Evolutionary conservation across 2,797 vertebrate species (phyloP).

Genomic region (Pseudopleuronectes americanus): DNA sequence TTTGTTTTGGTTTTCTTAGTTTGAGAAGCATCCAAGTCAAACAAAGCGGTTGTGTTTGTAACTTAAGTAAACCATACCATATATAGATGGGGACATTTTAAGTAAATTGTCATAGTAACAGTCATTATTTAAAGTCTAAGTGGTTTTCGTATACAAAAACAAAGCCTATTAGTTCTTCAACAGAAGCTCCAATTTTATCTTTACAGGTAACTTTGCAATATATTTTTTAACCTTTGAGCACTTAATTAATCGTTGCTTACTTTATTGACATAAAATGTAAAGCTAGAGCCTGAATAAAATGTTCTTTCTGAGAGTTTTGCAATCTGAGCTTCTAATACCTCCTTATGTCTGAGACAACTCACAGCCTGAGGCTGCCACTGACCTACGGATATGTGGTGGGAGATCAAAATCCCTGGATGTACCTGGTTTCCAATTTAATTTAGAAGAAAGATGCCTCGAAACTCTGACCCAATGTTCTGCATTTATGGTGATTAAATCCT

Average conservation of each 20-base stretch:
- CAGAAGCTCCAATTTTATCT: neutral
- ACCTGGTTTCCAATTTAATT: constrained; percentile 62
- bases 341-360: constrained; percentile 27
- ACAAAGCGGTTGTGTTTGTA: neutral
- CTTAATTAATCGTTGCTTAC: constrained; percentile 12
- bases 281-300: constrained; percentile 14
- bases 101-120: too few species aligned
- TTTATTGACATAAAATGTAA: constrained; percentile 18
- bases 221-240: neutral
- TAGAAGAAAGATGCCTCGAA: constrained; percentile 28
- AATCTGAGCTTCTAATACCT: constrained; percentile 22
- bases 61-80: neutral
- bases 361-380: constrained; percentile 48
- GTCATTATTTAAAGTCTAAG: too few species aligned
- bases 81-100: too few species aligned
- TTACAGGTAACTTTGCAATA: constrained; percentile 5
- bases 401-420: constrained; percentile 52
- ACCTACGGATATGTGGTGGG: constrained; percentile 50
- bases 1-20: too few species aligned
- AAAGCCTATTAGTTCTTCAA: too few species aligned
- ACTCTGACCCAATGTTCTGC: constrained; percentile 47
- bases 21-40: too few species aligned
- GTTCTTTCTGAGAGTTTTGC: constrained; percentile 27
- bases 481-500: constrained; percentile 59
- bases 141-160: too few species aligned